Base-by-base conservation (phyloP, 2,797 vertebrate genomes). In the Chiloscyllium punctatum region DNA sequence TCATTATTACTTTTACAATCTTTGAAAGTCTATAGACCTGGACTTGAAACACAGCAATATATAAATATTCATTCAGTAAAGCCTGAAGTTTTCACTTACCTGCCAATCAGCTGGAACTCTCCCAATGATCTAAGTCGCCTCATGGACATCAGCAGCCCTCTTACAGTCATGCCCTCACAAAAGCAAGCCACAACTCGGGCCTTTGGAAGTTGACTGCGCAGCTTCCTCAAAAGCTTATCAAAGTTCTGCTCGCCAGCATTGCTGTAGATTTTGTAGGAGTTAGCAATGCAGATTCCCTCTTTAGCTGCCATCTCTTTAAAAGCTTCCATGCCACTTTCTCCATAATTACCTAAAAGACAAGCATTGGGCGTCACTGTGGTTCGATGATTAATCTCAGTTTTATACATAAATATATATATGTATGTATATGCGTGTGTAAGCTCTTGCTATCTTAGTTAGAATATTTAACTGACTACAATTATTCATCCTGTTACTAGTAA, bases 201-300 rank as follows among this genome's bases (percentile, higher is more conserved):
- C 96, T 99, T 99, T 96, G 99, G 99, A 96, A 99, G 97, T 96
- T 99, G 99, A 72, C 97, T 98, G 33, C 97, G 97, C 91, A 99
- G 98, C 96, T 99, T 98, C 96, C 98, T 97, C 96, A 99, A 97
- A 96, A 99, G 97, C n/a, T 98, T 98, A 97, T 99, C 99, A 21
- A 99, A 99, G 96, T 98, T 99, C 97, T 98, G 98, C 82, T 99
- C 98, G 0, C 99, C 99, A 0, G 99, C 99, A 0, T 99, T 99
- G 97, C 99, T 99, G 97, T 99, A 99, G 97, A 99, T 99, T 98
- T 99, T 99, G 98, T 99, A 99, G 27, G 99, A 99, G 96, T 99
- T 99, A 1, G 99, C 99, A 51, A 99, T 99, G 96, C 99, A 99
- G 97, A 99, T 99, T 16, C 99, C 99, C 97, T 99, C 99, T 96